A percentile compares a stretch with the other conserved stretches of the same genome.
These are phyloP conservation scores for Ferrisia virgata DNA, from an alignment of 2,888 invertebrate genomes.

Conservation along the genomic window DNA sequence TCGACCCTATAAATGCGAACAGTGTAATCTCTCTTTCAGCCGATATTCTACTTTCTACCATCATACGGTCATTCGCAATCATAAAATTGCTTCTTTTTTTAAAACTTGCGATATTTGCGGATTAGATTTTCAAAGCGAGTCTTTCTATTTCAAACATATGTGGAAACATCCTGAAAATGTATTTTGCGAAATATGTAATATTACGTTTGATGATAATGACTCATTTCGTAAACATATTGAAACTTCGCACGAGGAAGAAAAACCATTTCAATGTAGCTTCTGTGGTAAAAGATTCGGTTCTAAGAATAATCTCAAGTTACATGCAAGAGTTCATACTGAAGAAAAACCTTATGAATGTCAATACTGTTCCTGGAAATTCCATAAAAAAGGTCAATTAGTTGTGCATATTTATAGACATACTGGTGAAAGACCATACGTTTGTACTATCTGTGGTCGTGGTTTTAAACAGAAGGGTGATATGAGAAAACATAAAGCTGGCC, in stretches of 20 bases:
- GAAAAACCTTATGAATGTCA: slow-evolving; percentile 21
- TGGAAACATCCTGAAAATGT: slow-evolving; percentile 25
- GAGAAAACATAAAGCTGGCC: slow-evolving; percentile 29
- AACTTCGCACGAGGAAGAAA: not conserved
- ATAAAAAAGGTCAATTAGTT: slow-evolving; percentile 6
- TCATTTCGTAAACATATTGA: not conserved
- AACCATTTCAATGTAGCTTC: not conserved
- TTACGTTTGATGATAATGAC: not conserved
- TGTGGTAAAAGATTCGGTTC: slow-evolving; percentile 6
- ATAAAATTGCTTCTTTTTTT: not conserved
- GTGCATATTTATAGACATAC: slow-evolving; percentile 38
- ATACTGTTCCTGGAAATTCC: slow-evolving; percentile 22
- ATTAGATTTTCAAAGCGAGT: slow-evolving; percentile 23
- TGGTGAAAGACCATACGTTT: slow-evolving; percentile 13
- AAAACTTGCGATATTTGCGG: slow-evolving; percentile 13
- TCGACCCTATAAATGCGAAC: slow-evolving; percentile 29
- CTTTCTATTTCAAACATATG: not conserved
- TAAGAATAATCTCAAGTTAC: not conserved
- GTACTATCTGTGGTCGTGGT: slow-evolving; percentile 5
- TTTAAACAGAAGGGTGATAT: slow-evolving; percentile 35
- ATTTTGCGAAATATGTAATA: slow-evolving; percentile 19
- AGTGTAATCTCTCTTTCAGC: slow-evolving; percentile 11
- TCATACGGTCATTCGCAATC: slow-evolving; percentile 3
- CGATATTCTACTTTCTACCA: slow-evolving; percentile 32
- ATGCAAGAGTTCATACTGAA: not conserved